phyloP scores from a whole-genome alignment of 1,140 invertebrate species.

The Drosophila jambulina region DNA sequence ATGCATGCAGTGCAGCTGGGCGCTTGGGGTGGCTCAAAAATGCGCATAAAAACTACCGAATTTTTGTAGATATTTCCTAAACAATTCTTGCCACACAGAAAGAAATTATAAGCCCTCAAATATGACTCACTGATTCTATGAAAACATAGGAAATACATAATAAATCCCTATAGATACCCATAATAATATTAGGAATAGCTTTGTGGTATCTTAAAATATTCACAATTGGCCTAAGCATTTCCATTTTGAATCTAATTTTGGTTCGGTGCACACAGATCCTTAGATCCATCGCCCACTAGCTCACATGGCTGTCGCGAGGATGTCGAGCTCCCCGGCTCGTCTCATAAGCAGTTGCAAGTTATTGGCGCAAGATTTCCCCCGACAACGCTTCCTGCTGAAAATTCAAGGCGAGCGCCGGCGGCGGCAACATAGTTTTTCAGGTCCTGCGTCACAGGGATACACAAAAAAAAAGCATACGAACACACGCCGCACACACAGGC shows the following conservation, averaged over 20 bases:
- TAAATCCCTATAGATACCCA: too few species aligned
- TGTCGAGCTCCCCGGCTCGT: constrained; percentile 31
- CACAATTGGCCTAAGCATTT: background rate
- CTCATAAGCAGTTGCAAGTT: constrained; percentile 81
- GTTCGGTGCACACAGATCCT: constrained; percentile 12
- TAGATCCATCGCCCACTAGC: constrained; percentile 25
- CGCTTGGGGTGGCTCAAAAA: constrained; percentile 48
- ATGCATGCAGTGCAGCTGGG: constrained; percentile 32
- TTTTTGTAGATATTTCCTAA: constrained; percentile 36
- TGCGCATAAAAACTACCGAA: constrained; percentile 55
- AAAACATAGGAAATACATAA: too few species aligned
- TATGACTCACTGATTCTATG: too few species aligned
- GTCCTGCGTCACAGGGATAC: constrained; percentile 41
- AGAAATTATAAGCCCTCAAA: background rate
- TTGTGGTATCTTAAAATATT: background rate
- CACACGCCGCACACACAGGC: constrained; percentile 10
- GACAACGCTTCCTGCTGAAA: constrained; percentile 43
- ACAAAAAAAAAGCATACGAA: background rate
- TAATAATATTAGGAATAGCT: background rate
- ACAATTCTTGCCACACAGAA: constrained; percentile 6
- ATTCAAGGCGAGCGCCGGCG: constrained; percentile 62
- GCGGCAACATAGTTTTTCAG: constrained; percentile 61
- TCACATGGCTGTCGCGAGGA: constrained; percentile 34
- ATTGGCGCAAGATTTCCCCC: constrained; percentile 76
- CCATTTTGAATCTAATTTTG: constrained; percentile 2